Conservation (phyloP, 2,888 invertebrate genomes). For the Drosophila setosimentum region DNA sequence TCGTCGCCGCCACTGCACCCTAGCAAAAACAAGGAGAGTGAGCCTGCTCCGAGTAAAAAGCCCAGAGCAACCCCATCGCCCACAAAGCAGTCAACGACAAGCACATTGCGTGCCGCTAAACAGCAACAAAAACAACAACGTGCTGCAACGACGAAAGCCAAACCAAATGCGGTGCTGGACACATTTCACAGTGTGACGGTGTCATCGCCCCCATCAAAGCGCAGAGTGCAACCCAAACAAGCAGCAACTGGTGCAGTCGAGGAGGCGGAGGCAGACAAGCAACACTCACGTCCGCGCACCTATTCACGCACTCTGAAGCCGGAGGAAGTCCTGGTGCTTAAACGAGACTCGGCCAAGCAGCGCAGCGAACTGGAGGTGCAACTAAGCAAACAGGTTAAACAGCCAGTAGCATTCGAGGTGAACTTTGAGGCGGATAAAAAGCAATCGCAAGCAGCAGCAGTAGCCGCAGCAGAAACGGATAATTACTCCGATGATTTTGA, state of each 20-base stretch:
- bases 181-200: conserved; percentile 85
- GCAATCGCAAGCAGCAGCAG: conserved; percentile 9
- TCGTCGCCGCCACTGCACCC: conserved; percentile 32
- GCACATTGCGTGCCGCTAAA: conserved; percentile 49
- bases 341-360: conserved; percentile 67
- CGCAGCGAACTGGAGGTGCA: conserved; percentile 60
- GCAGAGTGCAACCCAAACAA: conserved; percentile 62
- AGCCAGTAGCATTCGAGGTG: conserved; percentile 84
- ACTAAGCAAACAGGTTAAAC: conserved; percentile 46
- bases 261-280: conserved; percentile 5
- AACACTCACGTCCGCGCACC: conserved; percentile 46
- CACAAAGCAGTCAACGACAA: conserved; percentile 34
- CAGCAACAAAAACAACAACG: conserved; percentile 38
- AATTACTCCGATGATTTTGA: conserved; percentile 87
- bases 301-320: conserved; percentile 79
- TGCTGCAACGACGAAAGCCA: conserved; percentile 54
- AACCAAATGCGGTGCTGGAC: conserved; percentile 82
- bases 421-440: conserved; percentile 67
- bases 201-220: conserved; percentile 82
- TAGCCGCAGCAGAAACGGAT: conserved; percentile 51
- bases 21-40: conserved; percentile 44
- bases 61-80: conserved; percentile 62
- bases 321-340: conserved; percentile 80
- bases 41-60: conserved; percentile 25
- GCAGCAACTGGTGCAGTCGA: background rate